Percentiles rank a stretch among this genome's conserved stretches.
Evolutionary conservation across 2,888 invertebrate genomes (phyloP).

Genomic region (Eupithecia insigniata): DNA sequence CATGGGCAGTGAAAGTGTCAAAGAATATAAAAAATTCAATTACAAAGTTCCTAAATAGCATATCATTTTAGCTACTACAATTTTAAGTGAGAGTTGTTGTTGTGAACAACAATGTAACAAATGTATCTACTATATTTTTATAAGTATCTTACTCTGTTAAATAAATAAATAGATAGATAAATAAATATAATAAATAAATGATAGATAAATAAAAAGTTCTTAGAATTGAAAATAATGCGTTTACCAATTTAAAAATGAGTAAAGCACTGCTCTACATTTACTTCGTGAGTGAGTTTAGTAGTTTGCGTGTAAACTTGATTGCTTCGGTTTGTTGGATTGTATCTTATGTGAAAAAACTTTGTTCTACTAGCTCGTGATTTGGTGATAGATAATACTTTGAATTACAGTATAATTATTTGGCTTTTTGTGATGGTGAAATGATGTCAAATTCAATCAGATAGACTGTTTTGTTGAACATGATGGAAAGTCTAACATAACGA

Average conservation of each 20-base stretch:
- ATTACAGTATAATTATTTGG: constrained; percentile 6
- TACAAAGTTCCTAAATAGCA: background rate
- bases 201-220: too few relatives aligned
- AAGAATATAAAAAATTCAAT: too few relatives aligned
- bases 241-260: too few relatives aligned
- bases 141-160: too few relatives aligned
- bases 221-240: too few relatives aligned
- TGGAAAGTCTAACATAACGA: background rate
- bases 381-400: constrained; percentile 8
- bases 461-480: background rate
- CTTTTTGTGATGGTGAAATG: background rate
- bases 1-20: too few relatives aligned
- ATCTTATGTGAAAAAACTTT: constrained; percentile 17
- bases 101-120: too few relatives aligned
- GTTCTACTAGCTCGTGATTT: constrained; percentile 15
- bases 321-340: constrained; percentile 29
- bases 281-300: background rate
- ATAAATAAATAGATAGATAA: too few relatives aligned
- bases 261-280: too few relatives aligned
- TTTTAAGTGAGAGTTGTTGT: too few relatives aligned
- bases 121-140: too few relatives aligned
- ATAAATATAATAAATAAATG: too few relatives aligned
- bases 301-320: constrained; percentile 31
- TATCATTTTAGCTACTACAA: background rate
- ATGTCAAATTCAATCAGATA: background rate